Base-by-base conservation (phyloP, 2,113 vertebrate genomes). In the Notarius quadriscutis region DNA sequence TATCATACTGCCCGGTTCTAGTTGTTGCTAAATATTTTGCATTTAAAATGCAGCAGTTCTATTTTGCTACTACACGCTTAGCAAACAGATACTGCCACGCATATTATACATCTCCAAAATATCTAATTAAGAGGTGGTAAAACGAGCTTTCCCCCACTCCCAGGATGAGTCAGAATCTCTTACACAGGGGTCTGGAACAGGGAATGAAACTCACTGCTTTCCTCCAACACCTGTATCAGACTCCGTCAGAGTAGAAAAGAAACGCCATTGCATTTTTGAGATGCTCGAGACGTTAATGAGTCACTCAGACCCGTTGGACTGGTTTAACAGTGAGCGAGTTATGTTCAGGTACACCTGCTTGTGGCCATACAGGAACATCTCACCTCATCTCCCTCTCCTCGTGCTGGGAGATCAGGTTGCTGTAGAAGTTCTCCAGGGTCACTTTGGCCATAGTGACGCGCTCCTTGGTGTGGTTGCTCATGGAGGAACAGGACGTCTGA, bases 401-500 rank as follows among this genome's bases (percentile, higher is more conserved):
- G 0, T 99, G 98, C 91, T 99, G 98, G 1, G 97, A 96, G 0
- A 99, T 99, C 57, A 99, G 96, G 88, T 99, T 99, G 93, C 98
- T 99, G 92, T 99, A 99, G 93, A 98, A 99, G 94, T 99, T 99
- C 91, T 99, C 98, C 90, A 99, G 88, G 0, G 98, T 99, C 93
- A 99, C 97, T 93, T 99, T 99, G 83, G 98, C 98, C 97, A 99
- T 98, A 0, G 98, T 99, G 85, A 99, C 98, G 27, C 98, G 93
- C 92, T 99, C 98, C 93, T 99, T 99, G 83, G 98, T 99, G 94
- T 99, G 98, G 89, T 98, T 99, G 90, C 98, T 99, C 98, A 99
- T 99, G 65, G 98, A 97, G 0, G 97, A 96, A 90, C 96, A 99
- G 0, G 97, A 96, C 48, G 96, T 97, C 11, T 97, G 97, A 84